Evolutionary conservation across 2,113 vertebrate species (phyloP), one percentile per base, ranked within the genome.

Genomic region (Candoia aspera): DNA sequence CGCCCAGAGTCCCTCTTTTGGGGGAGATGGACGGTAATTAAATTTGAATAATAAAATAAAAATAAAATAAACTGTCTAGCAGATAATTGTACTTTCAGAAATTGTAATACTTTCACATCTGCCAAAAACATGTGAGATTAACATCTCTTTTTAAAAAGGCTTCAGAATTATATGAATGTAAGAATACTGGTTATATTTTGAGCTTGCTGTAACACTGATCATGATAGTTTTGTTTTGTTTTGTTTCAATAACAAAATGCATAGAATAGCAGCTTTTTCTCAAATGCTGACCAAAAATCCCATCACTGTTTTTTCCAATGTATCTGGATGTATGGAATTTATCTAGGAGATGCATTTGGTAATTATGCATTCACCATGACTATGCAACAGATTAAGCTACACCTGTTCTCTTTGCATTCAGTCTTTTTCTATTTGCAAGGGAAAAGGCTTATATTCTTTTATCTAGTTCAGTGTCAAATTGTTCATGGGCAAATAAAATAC

Each of bases 101-200:
- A 89, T 17, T 54, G 46, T 62, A 84, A 58, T 23, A 84, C n/a
- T n/a, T 92, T 84, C 73, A 89, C 73, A 84, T 84, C 73, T 54
- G n/a, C 73, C 79, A 46, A 92, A 79, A 58, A 59, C 62, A 73
- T 33, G 37, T 53, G 57, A 92, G 37, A 6, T 55, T 57, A 88
- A 53, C 64, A 91, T 79, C 17, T 79, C 53, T 49, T 83, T 68
- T 92, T 24, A 37, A 87, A 88, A 79, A n/a, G 62, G 17, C 23
- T 87, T 88, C 62, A 91, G 12, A 73, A 79, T 58, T 11, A 19
- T 42, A 49, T 79, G 26, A 46, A 64, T 60, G 29, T 84, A 59
- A 83, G 88, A 60, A 29, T 59, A 55, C 62, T 26, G n/a, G 24
- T 58, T 87, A 23, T 54, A 60, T 53, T 37, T 60, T 60, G 10